Conservation (phyloP, 1,140 invertebrate genomes). For the Trachymyrmex septentrionalis region DNA sequence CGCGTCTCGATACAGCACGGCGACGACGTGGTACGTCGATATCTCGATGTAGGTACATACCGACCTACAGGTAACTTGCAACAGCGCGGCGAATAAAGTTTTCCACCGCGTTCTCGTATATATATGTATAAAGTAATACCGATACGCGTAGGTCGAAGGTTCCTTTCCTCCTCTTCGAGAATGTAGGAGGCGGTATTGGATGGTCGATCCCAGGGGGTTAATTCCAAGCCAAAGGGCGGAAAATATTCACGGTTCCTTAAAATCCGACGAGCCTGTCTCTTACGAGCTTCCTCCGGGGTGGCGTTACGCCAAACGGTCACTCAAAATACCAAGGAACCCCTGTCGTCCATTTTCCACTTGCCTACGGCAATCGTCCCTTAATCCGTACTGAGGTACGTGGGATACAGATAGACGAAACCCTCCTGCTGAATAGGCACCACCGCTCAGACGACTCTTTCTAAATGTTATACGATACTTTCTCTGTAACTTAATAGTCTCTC, state of each 20-base stretch:
- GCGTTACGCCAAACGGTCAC: slow-evolving; percentile 83
- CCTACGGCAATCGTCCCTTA: slow-evolving; percentile 74
- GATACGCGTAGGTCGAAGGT: slow-evolving; percentile 53
- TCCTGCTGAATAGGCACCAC: neutral
- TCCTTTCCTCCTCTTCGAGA: slow-evolving; percentile 51
- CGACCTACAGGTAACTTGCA: slow-evolving; percentile 69
- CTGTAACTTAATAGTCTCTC: neutral
- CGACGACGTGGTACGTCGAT: slow-evolving; percentile 42
- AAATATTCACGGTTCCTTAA: slow-evolving; percentile 85
- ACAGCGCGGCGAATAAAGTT: slow-evolving; percentile 68
- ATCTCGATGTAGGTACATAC: slow-evolving; percentile 43
- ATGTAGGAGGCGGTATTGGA: slow-evolving; percentile 71
- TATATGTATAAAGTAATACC: slow-evolving; percentile 72
- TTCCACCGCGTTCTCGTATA: slow-evolving; percentile 53
- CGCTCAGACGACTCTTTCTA: neutral
- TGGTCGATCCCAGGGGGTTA: slow-evolving; percentile 81
- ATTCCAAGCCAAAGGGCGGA: slow-evolving; percentile 80
- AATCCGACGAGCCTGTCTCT: slow-evolving; percentile 80
- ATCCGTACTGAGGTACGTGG: slow-evolving; percentile 64
- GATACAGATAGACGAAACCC: neutral
- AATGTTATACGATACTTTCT: neutral
- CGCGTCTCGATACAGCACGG: slow-evolving; percentile 2
- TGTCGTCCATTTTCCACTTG: slow-evolving; percentile 30
- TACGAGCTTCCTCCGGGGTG: slow-evolving; percentile 80
- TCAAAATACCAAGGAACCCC: slow-evolving; percentile 75